These are phyloP conservation scores for Atethmia centrago DNA, from an alignment of 2,888 invertebrate species.

Conservation along the genomic window DNA sequence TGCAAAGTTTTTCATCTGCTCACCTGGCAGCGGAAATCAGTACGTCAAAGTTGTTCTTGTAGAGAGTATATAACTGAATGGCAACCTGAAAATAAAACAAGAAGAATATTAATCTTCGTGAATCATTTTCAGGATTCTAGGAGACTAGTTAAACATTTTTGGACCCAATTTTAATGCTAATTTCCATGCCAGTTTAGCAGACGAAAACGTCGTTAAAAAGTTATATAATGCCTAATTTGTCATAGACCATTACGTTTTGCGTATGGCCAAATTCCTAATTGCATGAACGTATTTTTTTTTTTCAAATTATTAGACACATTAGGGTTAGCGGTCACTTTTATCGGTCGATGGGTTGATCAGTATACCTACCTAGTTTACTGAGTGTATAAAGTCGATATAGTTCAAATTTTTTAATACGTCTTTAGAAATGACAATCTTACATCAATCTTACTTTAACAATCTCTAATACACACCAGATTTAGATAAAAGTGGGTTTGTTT, in stretches of 20 bases:
- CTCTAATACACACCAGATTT: background rate
- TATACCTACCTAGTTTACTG: background rate
- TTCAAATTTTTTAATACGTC: background rate
- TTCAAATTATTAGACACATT: background rate
- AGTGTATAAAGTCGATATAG: background rate
- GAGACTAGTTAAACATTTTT: conserved; percentile 8
- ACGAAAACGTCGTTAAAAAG: background rate
- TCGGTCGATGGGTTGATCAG: too few species aligned
- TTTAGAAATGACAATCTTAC: background rate
- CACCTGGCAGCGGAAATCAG: conserved; percentile 37
- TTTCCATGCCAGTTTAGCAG: conserved; percentile 10
- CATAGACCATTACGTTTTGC: background rate
- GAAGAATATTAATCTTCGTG: conserved; percentile 53
- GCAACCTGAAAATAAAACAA: conserved; percentile 56
- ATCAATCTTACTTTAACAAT: too few species aligned
- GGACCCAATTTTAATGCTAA: background rate
- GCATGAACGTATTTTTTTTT: background rate
- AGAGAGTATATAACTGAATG: conserved; percentile 22
- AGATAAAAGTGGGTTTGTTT: background rate
- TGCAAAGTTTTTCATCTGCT: conserved; percentile 19
- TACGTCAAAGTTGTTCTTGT: conserved; percentile 20
- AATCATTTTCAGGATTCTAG: conserved; percentile 48
- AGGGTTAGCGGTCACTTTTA: background rate
- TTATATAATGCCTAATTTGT: background rate
- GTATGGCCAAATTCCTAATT: background rate